Evolutionary conservation across 2,113 vertebrate species (phyloP).

Genomic region (Furnarius figulus): DNA sequence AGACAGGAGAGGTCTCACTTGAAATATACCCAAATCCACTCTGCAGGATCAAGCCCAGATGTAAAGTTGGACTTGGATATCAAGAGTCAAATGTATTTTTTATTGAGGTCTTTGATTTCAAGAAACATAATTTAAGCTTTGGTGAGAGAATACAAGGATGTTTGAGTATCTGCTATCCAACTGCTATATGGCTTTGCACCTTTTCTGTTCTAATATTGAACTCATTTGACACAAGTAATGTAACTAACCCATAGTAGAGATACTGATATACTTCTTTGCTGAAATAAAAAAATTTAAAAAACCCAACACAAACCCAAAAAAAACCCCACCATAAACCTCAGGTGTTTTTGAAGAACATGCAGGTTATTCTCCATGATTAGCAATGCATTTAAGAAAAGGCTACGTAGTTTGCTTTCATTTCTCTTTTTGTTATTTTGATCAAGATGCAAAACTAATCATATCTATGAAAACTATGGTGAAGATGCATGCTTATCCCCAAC

Average conservation of each 20-base stretch:
- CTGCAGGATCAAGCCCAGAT: neutral
- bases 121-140: neutral
- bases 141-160: neutral
- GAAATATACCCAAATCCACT: neutral
- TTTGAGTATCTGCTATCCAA: neutral
- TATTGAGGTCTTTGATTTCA: neutral
- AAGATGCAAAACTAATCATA: neutral
- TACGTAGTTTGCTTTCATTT: neutral
- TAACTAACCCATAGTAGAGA: neutral
- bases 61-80: neutral
- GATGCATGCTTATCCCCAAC: neutral
- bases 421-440: neutral
- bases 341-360: neutral
- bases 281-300: neutral
- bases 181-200: neutral
- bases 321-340: accelerated
- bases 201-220: neutral
- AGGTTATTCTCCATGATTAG: neutral
- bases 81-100: neutral
- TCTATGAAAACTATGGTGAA: neutral
- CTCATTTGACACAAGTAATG: neutral
- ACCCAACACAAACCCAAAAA: neutral
- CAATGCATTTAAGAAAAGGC: neutral
- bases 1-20: neutral
- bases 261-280: neutral